phyloP scores from a whole-genome alignment of 2,888 invertebrate genomes.

The Autographa pulchrina region DNA sequence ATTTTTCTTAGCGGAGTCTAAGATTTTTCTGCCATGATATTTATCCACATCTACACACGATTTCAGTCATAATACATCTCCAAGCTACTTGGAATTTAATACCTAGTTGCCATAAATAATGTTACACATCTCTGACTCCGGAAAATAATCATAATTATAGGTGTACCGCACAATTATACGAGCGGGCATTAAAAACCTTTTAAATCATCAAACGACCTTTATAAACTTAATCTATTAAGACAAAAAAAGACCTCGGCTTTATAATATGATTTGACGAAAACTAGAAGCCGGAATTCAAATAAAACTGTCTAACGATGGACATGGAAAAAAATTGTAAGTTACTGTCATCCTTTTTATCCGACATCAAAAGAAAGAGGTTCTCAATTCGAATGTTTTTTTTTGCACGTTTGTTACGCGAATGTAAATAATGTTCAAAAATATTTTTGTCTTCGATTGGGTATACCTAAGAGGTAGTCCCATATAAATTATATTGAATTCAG shows the following conservation, averaged over 20 bases:
- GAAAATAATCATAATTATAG: conserved; percentile 3
- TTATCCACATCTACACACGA: no score
- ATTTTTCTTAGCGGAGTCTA: no score
- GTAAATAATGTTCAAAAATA: no score
- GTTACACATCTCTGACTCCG: not conserved
- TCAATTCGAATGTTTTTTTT: no score
- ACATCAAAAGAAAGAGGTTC: no score
- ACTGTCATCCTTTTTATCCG: not conserved
- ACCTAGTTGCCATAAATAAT: not conserved
- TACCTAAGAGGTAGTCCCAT: no score
- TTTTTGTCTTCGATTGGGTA: no score
- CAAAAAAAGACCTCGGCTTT: not conserved
- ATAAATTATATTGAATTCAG: no score
- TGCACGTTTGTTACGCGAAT: no score
- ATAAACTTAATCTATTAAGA: not conserved
- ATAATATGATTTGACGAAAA: not conserved
- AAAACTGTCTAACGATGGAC: not conserved
- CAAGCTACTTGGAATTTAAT: not conserved
- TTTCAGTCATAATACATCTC: not conserved
- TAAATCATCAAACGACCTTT: not conserved
- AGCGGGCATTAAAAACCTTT: not conserved
- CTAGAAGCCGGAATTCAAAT: not conserved
- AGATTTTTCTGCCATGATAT: no score
- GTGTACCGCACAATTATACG: not conserved
- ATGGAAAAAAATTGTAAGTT: not conserved